phyloP scores from a whole-genome alignment of 2,888 invertebrate genomes.

The Coenonympha glycerion region DNA sequence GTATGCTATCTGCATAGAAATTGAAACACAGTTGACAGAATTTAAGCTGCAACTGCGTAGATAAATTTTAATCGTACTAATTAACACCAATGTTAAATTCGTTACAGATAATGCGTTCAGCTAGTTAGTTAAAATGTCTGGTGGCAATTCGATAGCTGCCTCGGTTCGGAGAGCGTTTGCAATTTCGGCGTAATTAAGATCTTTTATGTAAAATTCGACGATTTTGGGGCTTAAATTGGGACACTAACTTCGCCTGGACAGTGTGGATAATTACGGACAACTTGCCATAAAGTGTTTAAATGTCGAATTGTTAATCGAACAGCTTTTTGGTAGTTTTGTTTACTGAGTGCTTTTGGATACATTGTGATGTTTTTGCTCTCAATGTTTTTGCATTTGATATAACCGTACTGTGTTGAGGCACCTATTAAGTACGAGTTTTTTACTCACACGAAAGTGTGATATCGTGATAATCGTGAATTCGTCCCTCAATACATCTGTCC shows the following conservation, averaged over 20 bases:
- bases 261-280: not conserved
- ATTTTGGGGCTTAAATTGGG: constrained; percentile 1
- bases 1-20: not conserved
- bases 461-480: no score
- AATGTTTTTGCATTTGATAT: no score
- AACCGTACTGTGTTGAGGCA: no score
- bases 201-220: constrained; percentile 4
- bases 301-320: not conserved
- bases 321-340: not conserved
- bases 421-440: no score
- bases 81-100: not conserved
- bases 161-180: not conserved
- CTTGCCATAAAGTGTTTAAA: constrained; percentile 4
- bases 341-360: not conserved
- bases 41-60: no score
- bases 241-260: not conserved
- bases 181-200: constrained; percentile 6
- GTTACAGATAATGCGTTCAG: not conserved
- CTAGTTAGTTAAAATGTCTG: constrained; percentile 1
- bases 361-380: no score
- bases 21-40: no score
- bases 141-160: not conserved
- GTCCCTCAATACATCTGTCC: no score
- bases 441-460: no score
- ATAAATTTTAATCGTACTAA: not conserved